Conservation (phyloP, 2,797 vertebrate genomes). For the Chaunax sp. region DNA sequence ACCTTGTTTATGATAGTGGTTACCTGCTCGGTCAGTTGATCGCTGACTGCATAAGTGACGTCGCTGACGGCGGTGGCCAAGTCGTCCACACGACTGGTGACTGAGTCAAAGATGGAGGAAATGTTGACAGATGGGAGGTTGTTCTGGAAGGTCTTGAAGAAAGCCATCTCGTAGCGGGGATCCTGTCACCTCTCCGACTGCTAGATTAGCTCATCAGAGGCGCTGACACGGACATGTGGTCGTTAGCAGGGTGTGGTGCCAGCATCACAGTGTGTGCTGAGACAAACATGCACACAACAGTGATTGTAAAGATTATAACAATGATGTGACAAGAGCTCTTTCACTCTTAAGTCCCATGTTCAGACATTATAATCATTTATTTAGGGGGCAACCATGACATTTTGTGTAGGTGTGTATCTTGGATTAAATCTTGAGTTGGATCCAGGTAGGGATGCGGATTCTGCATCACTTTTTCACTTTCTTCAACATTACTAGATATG, state of each 20-base stretch:
- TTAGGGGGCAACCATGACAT: neutral
- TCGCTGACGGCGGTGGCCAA: slow-evolving; percentile 89
- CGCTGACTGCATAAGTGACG: slow-evolving; percentile 88
- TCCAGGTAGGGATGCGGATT: too few relatives aligned
- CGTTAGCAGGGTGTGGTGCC: slow-evolving; percentile 47
- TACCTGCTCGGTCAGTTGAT: slow-evolving; percentile 93
- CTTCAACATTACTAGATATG: too few relatives aligned
- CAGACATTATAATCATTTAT: neutral
- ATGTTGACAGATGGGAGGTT: slow-evolving; percentile 90
- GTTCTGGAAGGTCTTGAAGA: slow-evolving; percentile 94
- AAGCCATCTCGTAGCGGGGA: slow-evolving; percentile 86
- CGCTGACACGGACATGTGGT: slow-evolving; percentile 68
- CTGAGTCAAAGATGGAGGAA: slow-evolving; percentile 89
- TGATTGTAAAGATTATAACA: neutral
- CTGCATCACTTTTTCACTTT: too few relatives aligned
- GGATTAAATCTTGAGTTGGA: too few relatives aligned
- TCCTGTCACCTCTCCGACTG: slow-evolving; percentile 33
- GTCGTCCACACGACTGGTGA: slow-evolving; percentile 91
- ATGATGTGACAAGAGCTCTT: neutral
- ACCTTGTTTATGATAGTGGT: slow-evolving; percentile 89
- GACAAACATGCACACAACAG: slow-evolving; percentile 4
- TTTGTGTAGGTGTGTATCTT: too few relatives aligned
- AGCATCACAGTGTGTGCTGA: slow-evolving; percentile 31
- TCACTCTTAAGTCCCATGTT: neutral
- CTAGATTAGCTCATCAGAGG: slow-evolving; percentile 69